Evolutionary conservation across 1,140 invertebrate species (phyloP).

Genomic region (Marisa cornuarietis): DNA sequence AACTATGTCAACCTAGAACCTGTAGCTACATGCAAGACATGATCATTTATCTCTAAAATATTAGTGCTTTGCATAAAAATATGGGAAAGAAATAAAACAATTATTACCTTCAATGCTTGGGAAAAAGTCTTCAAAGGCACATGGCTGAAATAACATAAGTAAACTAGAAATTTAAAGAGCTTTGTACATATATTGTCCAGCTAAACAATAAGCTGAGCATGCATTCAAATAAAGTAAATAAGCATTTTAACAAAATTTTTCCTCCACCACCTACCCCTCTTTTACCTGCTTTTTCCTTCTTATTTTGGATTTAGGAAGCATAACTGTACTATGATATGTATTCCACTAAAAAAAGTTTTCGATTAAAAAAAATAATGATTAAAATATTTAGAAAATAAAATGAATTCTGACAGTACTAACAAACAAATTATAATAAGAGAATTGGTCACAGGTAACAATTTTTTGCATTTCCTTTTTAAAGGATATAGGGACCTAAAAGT

Average conservation of each 20-base stretch:
- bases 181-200: conserved; percentile 23
- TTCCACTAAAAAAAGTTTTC: background rate
- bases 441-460: no score
- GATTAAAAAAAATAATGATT: background rate
- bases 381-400: background rate
- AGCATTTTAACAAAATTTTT: background rate
- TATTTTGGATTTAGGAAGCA: no score
- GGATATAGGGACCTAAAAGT: no score
- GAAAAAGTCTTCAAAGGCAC: conserved; percentile 69
- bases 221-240: background rate
- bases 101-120: conserved; percentile 63
- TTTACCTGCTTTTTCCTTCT: no score
- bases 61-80: no score
- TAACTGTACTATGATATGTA: background rate
- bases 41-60: no score
- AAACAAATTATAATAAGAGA: background rate
- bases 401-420: background rate
- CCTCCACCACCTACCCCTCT: no score
- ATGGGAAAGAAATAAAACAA: no score
- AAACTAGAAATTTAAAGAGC: conserved; percentile 24
- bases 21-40: no score
- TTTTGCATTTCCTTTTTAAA: no score
- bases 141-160: conserved; percentile 56
- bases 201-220: background rate
- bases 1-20: no score